Percentiles rank a stretch among this genome's conserved stretches.
Evolutionary conservation across 2,888 invertebrate species (phyloP).

Genomic region (Nomada flava): DNA sequence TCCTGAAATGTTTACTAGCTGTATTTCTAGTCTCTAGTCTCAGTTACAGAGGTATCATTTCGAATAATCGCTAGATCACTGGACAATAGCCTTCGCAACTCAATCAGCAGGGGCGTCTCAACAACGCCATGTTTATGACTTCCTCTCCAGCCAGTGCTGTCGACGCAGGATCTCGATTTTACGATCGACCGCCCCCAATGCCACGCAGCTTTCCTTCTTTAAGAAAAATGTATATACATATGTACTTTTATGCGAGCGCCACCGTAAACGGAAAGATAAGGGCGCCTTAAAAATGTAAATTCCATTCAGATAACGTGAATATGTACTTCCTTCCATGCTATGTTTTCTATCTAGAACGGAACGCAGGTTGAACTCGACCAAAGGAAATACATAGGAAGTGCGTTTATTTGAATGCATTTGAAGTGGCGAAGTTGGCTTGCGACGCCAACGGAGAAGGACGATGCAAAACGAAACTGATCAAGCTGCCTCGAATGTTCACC

Average conservation of each 20-base stretch:
- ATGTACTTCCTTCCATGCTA: too few relatives aligned
- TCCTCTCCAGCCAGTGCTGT: conserved; percentile 33
- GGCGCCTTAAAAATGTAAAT: conserved; percentile 14
- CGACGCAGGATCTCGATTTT: conserved; percentile 62
- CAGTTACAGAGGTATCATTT: not conserved
- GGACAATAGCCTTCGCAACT: conserved; percentile 2
- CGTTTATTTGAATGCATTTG: not conserved
- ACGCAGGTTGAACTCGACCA: too few relatives aligned
- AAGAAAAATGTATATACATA: conserved; percentile 3
- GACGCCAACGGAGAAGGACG: not conserved
- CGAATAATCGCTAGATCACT: not conserved
- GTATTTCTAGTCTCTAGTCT: too few relatives aligned
- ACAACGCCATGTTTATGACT: conserved; percentile 25
- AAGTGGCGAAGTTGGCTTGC: not conserved
- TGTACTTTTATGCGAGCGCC: conserved; percentile 11
- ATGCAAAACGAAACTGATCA: conserved; percentile 15
- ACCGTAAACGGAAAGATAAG: conserved; percentile 17
- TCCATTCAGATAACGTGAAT: not conserved
- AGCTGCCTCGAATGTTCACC: conserved; percentile 29
- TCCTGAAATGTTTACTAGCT: too few relatives aligned
- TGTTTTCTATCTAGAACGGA: too few relatives aligned
- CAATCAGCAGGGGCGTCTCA: conserved; percentile 12
- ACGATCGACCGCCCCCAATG: conserved; percentile 44
- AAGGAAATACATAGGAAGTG: not conserved
- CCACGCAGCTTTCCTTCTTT: conserved; percentile 5